Base-by-base conservation (phyloP, 2,888 invertebrate genomes). In the Callyntrura sp. region DNA sequence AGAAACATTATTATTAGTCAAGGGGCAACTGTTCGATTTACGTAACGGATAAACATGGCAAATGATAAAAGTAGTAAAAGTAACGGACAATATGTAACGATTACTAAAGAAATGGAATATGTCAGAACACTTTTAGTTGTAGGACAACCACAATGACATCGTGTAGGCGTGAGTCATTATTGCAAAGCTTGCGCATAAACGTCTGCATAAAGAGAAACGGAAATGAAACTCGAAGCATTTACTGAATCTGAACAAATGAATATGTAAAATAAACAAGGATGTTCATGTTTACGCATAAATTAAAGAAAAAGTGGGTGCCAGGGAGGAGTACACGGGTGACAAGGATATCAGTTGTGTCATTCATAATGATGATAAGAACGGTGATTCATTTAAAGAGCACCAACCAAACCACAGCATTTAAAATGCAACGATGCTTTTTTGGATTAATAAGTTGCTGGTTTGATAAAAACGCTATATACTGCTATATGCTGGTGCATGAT, bases 261-360 rank as follows among this genome's bases (percentile, higher is more conserved):
- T 78, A 0, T 12, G 45, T 55, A 55, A 55, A 51, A 28, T 11
- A 55, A 78, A 78, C 78, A 51, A 55, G 55, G 55, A 70, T 70
- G 70, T 14, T 9, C 55, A 78, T 78, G 78, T 55, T 78, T 78
- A 25, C 55, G 76, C 76, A 76, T 76, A 76, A 76, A 48, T 48
- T 48, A 48, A 23, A 11, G 2, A 35, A 48, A 55, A 43, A 51
- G 78, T 55, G 17, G 17, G 8, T 35, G 14, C 76, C 45, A 62
- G 35, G n/a, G 28, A 35, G 8, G 68, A 25, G 76, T 43, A 11
- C 1, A 8, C 3, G 4, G 9, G 43, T n/a, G n/a, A n/a, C 43
- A 14, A 43, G 0, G 0, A 9, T 14, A 0, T 70, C 17, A 35
- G 12, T 35, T 35, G 35, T 35, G 3, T 35, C 35, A 35, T 35